A percentile compares a stretch with the other conserved stretches of the same genome.
phyloP scores from a whole-genome alignment of 2,797 vertebrate species.

The Sebastes diploproa region DNA sequence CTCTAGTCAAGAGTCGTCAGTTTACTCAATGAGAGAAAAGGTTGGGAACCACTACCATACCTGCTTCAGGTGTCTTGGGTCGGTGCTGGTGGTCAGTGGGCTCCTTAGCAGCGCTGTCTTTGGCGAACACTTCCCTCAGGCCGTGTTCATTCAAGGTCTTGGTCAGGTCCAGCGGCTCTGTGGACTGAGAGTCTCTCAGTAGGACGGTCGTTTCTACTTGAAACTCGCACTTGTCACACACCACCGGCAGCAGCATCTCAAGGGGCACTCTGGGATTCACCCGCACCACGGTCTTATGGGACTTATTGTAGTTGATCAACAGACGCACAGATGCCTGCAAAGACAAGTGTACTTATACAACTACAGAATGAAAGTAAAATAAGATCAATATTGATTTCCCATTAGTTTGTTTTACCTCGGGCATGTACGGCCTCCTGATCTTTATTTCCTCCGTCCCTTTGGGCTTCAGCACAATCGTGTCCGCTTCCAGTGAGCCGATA shows the following conservation, averaged over 20 bases:
- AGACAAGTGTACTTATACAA: neutral
- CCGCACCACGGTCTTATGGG: slow-evolving; percentile 91
- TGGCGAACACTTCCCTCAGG: slow-evolving; percentile 92
- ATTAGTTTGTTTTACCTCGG: slow-evolving; percentile 82
- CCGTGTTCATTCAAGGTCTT: slow-evolving; percentile 90
- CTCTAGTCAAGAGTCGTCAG: too few relatives aligned
- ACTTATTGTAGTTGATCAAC: slow-evolving; percentile 93
- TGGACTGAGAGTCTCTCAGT: slow-evolving; percentile 83
- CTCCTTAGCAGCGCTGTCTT: slow-evolving; percentile 80
- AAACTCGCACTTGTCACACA: slow-evolving; percentile 95
- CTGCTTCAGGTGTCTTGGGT: neutral
- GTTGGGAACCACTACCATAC: neutral
- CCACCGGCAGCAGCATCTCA: slow-evolving; percentile 81
- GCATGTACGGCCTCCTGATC: slow-evolving; percentile 86
- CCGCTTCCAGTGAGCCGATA: slow-evolving; percentile 90
- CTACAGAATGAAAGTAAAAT: neutral
- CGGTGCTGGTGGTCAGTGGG: neutral
- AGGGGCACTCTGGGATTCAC: slow-evolving; percentile 90
- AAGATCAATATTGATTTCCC: neutral
- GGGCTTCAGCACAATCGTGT: slow-evolving; percentile 89
- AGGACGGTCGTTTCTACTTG: slow-evolving; percentile 84
- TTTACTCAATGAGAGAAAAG: too few relatives aligned
- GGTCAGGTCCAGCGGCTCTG: slow-evolving; percentile 86
- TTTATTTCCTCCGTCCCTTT: slow-evolving; percentile 83
- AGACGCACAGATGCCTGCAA: slow-evolving; percentile 92